phyloP scores from a whole-genome alignment of 2,888 invertebrate species.

The Lasioglossum marginatum region DNA sequence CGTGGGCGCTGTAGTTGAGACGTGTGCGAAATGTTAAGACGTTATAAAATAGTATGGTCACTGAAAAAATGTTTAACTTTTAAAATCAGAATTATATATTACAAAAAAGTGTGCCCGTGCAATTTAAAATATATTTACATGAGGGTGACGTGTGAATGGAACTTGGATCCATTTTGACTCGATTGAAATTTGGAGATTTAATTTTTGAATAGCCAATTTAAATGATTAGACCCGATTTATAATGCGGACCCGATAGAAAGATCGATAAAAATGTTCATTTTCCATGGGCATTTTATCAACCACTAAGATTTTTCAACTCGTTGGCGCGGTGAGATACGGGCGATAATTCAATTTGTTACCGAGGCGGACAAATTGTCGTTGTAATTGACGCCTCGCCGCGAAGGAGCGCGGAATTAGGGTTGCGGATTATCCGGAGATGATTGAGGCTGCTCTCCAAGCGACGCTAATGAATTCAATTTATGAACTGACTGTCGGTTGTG shows the following conservation, averaged over 20 bases:
- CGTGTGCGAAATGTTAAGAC: no score
- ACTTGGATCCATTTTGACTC: background rate
- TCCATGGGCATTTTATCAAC: background rate
- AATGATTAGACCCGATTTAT: no score
- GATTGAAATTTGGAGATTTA: no score
- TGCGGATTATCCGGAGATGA: background rate
- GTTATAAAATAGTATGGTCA: no score
- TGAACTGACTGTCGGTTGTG: background rate
- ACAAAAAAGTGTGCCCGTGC: no score
- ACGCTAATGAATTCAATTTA: background rate
- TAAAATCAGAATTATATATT: no score
- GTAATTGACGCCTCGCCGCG: background rate
- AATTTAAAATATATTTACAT: no score
- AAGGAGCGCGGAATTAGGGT: background rate
- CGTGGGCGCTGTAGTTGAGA: no score
- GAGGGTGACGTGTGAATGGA: no score
- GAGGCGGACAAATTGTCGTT: background rate
- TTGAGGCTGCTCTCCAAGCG: background rate
- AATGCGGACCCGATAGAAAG: no score
- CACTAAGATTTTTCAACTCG: background rate
- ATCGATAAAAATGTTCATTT: background rate
- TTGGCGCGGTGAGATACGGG: background rate
- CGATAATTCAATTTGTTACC: constrained; percentile 10
- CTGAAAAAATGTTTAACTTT: background rate
- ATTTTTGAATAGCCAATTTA: no score